These are phyloP conservation scores for Ligdia adustata DNA, from an alignment of 2,888 invertebrate species.

Conservation along the genomic window DNA sequence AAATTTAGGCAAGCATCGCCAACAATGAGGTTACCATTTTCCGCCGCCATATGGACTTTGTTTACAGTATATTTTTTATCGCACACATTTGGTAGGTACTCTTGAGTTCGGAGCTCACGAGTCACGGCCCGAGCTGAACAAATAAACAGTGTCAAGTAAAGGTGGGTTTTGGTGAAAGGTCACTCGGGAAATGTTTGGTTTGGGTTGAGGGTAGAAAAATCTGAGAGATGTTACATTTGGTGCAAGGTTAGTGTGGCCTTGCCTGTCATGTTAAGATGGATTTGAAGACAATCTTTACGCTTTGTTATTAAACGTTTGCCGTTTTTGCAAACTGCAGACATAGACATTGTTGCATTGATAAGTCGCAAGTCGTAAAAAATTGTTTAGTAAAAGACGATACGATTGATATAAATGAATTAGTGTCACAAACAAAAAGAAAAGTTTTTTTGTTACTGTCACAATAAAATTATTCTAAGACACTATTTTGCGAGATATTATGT, in stretches of 20 bases:
- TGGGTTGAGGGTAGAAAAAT: constrained; percentile 34
- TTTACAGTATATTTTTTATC: constrained; percentile 40
- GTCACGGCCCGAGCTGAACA: constrained; percentile 24
- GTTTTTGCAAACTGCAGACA: no score
- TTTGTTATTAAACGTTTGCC: no score
- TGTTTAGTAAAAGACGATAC: no score
- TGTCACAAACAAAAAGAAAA: no score
- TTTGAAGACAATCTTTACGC: no score
- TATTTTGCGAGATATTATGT: no score
- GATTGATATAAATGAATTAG: no score
- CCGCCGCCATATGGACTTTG: constrained; percentile 51
- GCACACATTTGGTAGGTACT: constrained; percentile 2
- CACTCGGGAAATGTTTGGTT: constrained; percentile 40
- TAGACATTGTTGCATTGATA: no score
- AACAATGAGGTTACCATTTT: constrained; percentile 41
- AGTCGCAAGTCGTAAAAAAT: no score
- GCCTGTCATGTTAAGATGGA: no score
- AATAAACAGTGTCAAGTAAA: constrained; percentile 54
- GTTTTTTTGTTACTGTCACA: no score
- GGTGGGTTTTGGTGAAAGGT: constrained; percentile 45
- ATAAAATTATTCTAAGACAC: no score
- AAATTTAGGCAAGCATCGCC: constrained; percentile 6
- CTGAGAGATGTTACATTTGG: constrained; percentile 49
- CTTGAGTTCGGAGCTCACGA: background rate
- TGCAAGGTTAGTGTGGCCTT: constrained; percentile 10